Evolutionary conservation across 2,113 vertebrate genomes (phyloP), one percentile per base, ranked within the genome.

Genomic region (Beaufortia kweichowensis): DNA sequence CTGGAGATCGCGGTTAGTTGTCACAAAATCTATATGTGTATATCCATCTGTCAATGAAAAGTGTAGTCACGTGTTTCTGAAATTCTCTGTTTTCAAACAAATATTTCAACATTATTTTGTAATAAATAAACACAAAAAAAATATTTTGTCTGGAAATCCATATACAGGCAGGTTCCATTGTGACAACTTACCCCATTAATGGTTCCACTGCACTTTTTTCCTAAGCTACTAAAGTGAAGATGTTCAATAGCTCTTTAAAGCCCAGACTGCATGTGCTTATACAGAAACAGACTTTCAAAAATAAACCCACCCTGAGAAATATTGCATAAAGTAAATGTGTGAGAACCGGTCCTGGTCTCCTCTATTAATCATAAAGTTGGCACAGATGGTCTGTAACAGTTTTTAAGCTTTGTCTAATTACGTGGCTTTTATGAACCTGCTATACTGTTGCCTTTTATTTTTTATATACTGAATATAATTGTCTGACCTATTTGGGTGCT

Each of bases 261-360:
- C 63, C 8, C 24, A 67, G 23, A n/a, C 4, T 48, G 26, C 46
- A 43, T 43, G 41, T 43, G 14, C 2, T 2, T 35, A 35, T 35
- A 9, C 41, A 43, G 26, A 48, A 29, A n/a, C 6, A 7, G 10
- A 50, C 65, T 21, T 21, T 48, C 0, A 28, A 28, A 14, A 31
- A 50, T 3, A 14, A 46, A 46, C 11, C n/a, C 41, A 0, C 4
- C 41, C 41, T 17, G 26, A 21, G 19, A 50, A 68, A 11, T 31
- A 31, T 53, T 53, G 5, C 6, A 19, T 31, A 10, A 19, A 68
- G 46, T 61, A 84, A 77, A 77, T 85, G 81, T 84, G 76, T 15
- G 43, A 23, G 28, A 19, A 48, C 60, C 43, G 62, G 43, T 46
- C 19, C 24, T 23, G 19, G 14, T 26, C 35, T 43, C n/a, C 9